These are phyloP conservation scores for Drosophila anceps DNA, from an alignment of 2,888 invertebrate genomes.

Conservation along the genomic window DNA sequence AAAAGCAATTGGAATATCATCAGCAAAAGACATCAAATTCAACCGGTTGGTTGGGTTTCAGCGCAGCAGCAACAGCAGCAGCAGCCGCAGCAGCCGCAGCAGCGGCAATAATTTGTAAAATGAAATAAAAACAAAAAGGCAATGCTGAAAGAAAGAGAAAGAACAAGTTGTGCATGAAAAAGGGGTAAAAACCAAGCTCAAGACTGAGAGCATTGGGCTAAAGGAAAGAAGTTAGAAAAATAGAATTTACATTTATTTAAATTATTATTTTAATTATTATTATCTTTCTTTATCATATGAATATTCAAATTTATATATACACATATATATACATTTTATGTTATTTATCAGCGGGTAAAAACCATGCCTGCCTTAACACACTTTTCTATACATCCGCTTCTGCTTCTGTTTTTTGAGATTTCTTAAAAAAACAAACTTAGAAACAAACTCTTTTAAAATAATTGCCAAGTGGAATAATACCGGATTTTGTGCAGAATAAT, in stretches of 20 bases:
- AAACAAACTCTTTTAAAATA: slow-evolving; percentile 9
- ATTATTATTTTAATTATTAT: neutral
- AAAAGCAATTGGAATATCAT: slow-evolving; percentile 46
- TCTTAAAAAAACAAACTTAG: neutral
- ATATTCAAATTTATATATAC: slow-evolving; percentile 1
- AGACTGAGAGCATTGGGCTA: neutral
- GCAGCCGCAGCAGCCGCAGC: too few species aligned
- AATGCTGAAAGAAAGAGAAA: slow-evolving; percentile 12
- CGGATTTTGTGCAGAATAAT: slow-evolving; percentile 24
- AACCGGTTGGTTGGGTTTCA: slow-evolving; percentile 77
- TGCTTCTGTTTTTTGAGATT: slow-evolving; percentile 11
- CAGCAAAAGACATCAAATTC: slow-evolving; percentile 73
- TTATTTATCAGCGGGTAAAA: slow-evolving; percentile 9
- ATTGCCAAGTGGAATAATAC: slow-evolving; percentile 57
- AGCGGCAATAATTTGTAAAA: slow-evolving; percentile 54
- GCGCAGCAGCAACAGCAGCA: slow-evolving; percentile 44
- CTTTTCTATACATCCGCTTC: slow-evolving; percentile 53
- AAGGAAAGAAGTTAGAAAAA: neutral
- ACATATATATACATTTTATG: neutral
- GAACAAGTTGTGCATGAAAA: neutral
- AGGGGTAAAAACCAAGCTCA: neutral
- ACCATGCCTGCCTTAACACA: slow-evolving; percentile 47
- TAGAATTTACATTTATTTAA: neutral
- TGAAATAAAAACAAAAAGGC: slow-evolving; percentile 15
- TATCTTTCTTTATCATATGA: neutral